A percentile compares a stretch with the other conserved stretches of the same genome.
These are phyloP conservation scores for Pseudeuparius sepicola DNA, from an alignment of 2,888 invertebrate genomes.

Conservation along the genomic window DNA sequence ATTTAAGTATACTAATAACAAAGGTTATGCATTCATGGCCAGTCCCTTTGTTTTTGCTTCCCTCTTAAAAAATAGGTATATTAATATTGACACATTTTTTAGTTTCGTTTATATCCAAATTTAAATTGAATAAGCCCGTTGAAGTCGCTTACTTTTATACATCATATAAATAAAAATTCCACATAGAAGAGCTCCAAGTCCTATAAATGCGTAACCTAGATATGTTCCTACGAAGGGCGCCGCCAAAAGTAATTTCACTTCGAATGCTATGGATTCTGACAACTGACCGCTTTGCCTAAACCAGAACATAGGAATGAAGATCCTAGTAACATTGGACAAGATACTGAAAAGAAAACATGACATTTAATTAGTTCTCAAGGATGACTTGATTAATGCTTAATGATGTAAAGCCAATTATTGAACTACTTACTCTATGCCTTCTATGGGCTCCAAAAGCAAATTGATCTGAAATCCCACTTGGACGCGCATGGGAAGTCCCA, in stretches of 20 bases:
- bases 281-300: conserved; percentile 58
- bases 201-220: conserved; percentile 45
- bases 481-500: conserved; percentile 69
- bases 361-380: conserved; percentile 3
- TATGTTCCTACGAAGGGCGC: conserved; percentile 46
- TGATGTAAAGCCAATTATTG: no score
- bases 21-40: no score
- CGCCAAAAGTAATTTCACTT: conserved; percentile 45
- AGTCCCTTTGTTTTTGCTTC: no score
- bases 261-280: conserved; percentile 46
- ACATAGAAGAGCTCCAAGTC: conserved; percentile 37
- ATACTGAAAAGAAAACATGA: conserved; percentile 40
- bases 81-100: no score
- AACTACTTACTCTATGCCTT: conserved; percentile 44
- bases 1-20: no score
- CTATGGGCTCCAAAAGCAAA: conserved; percentile 46
- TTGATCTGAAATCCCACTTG: conserved; percentile 72
- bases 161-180: conserved; percentile 34
- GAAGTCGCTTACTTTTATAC: no score
- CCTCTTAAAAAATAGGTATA: no score
- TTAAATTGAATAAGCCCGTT: no score
- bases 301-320: conserved; percentile 66
- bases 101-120: no score
- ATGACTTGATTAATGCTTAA: neutral
- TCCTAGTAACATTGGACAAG: conserved; percentile 44